Percentiles rank a stretch among this genome's conserved stretches.
phyloP scores from a whole-genome alignment of 2,113 vertebrate genomes.

The Desmodus rotundus region DNA sequence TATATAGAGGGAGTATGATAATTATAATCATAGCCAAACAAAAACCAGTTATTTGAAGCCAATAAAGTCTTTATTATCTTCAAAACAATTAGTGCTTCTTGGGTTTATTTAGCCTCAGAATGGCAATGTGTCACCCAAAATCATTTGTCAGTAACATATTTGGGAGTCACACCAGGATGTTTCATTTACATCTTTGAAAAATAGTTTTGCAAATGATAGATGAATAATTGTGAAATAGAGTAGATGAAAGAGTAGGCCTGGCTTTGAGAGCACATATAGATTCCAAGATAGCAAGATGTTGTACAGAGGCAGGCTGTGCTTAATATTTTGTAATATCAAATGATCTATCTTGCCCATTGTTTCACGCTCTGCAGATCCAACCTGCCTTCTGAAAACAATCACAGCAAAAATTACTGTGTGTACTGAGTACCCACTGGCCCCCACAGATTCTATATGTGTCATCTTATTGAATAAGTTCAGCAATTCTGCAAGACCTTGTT shows the following conservation, averaged over 20 bases:
- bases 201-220: slow-evolving; percentile 34
- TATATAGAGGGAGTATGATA: slow-evolving; percentile 70
- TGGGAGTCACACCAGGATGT: slow-evolving; percentile 44
- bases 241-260: not conserved
- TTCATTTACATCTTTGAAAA: slow-evolving; percentile 21
- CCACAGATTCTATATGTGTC: not conserved
- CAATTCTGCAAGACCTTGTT: not conserved
- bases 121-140: slow-evolving; percentile 60
- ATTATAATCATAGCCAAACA: slow-evolving; percentile 76
- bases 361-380: not conserved
- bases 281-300: slow-evolving; percentile 30
- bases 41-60: slow-evolving; percentile 79
- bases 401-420: not conserved
- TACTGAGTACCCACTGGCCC: not conserved
- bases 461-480: not conserved
- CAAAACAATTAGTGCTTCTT: slow-evolving; percentile 76
- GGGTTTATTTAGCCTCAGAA: slow-evolving; percentile 66
- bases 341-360: not conserved
- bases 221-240: not conserved
- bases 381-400: not conserved
- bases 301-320: not conserved
- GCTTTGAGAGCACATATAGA: not conserved
- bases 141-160: slow-evolving; percentile 67
- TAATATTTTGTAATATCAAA: not conserved
- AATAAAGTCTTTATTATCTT: slow-evolving; percentile 79